A percentile compares a stretch with the other conserved stretches of the same genome.
phyloP scores from a whole-genome alignment of 2,113 vertebrate genomes.

The Orycteropus afer region DNA sequence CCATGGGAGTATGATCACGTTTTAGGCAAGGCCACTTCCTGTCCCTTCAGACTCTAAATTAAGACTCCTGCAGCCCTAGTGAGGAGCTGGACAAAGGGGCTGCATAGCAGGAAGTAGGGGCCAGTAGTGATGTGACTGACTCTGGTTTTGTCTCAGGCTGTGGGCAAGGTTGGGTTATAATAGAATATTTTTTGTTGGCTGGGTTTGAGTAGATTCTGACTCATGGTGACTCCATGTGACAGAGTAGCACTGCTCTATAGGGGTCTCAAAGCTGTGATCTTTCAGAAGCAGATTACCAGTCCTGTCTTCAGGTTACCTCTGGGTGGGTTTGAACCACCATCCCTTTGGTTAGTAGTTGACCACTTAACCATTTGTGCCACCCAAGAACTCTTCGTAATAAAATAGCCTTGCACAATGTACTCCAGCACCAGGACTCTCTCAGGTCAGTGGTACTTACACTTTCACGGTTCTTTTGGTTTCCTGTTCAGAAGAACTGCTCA shows the following conservation, averaged over 20 bases:
- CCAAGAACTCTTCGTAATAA: not conserved
- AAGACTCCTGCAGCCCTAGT: not conserved
- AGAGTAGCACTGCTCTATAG: not conserved
- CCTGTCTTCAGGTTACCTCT: not conserved
- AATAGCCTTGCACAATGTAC: not conserved
- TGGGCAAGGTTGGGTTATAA: not conserved
- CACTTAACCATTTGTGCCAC: not conserved
- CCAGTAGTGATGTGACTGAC: not conserved
- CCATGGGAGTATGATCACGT: not conserved
- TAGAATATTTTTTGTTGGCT: not conserved
- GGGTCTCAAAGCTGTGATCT: not conserved
- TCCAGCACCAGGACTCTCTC: not conserved
- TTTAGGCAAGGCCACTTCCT: not conserved
- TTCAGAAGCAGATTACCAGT: too few species aligned
- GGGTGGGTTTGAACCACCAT: not conserved
- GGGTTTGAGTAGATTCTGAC: not conserved
- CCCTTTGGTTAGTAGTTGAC: not conserved
- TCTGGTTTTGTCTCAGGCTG: rapidly evolving
- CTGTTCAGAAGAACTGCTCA: not conserved
- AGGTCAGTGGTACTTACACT: not conserved
- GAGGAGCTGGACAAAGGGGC: not conserved
- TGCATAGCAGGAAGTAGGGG: not conserved
- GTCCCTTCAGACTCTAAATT: not conserved
- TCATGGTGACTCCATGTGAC: too few species aligned
- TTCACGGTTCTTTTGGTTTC: not conserved